A percentile compares a stretch with the other conserved stretches of the same genome.
Evolutionary conservation across 2,113 vertebrate species (phyloP).

Genomic region (Pontoporia blainvillei): DNA sequence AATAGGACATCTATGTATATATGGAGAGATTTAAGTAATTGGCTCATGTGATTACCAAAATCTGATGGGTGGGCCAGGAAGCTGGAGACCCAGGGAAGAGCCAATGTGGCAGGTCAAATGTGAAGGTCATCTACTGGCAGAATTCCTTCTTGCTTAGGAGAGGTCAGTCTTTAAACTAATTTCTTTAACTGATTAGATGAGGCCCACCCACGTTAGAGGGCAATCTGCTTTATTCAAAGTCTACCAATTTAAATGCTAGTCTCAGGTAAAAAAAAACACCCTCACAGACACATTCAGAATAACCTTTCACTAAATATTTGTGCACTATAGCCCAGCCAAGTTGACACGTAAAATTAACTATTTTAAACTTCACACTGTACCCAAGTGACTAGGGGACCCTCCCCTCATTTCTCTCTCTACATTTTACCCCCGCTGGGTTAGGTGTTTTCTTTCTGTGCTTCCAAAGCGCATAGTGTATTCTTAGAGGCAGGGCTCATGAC

Average conservation of each 20-base stretch:
- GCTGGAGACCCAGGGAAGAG: neutral
- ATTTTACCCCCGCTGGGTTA: neutral
- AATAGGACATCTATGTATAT: neutral
- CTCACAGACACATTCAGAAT: neutral
- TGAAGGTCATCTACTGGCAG: neutral
- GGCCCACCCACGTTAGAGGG: neutral
- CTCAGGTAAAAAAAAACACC: neutral
- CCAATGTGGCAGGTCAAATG: neutral
- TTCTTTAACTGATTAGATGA: neutral
- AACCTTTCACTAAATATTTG: neutral
- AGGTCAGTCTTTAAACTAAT: neutral
- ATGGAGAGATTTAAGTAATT: neutral
- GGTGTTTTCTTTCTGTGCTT: neutral
- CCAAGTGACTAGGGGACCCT: neutral
- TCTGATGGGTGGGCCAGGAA: neutral
- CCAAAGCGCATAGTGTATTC: neutral
- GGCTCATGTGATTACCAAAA: neutral
- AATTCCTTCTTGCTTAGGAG: neutral
- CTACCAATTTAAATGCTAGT: neutral
- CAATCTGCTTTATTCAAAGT: neutral
- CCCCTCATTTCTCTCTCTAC: neutral
- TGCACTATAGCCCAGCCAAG: neutral
- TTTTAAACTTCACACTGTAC: neutral
- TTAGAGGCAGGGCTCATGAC: neutral
- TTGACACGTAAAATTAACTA: neutral